Evolutionary conservation across 1,140 invertebrate species (phyloP), one percentile per base, ranked within the genome.

Genomic region (Calosoma granatense): DNA sequence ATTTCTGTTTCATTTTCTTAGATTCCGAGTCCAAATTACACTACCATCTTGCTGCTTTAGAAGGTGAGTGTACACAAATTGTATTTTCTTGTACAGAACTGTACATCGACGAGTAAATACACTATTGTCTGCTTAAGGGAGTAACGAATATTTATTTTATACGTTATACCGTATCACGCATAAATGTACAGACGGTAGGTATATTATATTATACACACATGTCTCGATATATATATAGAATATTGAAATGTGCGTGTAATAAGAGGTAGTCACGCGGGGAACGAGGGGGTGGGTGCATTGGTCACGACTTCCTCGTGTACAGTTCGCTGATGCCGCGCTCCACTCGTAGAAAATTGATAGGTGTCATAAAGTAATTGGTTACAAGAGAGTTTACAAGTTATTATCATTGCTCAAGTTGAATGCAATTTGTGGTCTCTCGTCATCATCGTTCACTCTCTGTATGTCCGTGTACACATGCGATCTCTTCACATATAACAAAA

Each of bases 291-390:
- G n/a, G n/a, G n/a, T n/a, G n/a, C n/a, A n/a, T n/a, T n/a, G n/a
- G n/a, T n/a, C n/a, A n/a, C n/a, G n/a, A n/a, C n/a, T n/a, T n/a
- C n/a, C n/a, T n/a, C n/a, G n/a, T 36, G 6, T 36, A 36, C 26
- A 36, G n/a, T 36, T 6, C 26, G n/a, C n/a, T 9, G 6, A 36
- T n/a, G 41, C 9, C 17, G n/a, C 41, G 41, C 17, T 6, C 41
- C 6, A 17, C 4, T 12, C 4, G 14, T 14, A 47, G 41, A 12
- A 47, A 47, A 47, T 47, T 47, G 41, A 47, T 47, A 47, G 41
- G 41, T 47, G 41, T 47, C 41, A 47, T 47, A 47, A 12, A 17
- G 41, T 47, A 47, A 47, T 47, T 47, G 41, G 9, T 47, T 17
- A 47, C 41, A 9, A 47, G 26, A 30, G 4, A 14, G 26, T 47